Base-by-base conservation (phyloP, 2,888 invertebrate species). In the Parnassius apollo region DNA sequence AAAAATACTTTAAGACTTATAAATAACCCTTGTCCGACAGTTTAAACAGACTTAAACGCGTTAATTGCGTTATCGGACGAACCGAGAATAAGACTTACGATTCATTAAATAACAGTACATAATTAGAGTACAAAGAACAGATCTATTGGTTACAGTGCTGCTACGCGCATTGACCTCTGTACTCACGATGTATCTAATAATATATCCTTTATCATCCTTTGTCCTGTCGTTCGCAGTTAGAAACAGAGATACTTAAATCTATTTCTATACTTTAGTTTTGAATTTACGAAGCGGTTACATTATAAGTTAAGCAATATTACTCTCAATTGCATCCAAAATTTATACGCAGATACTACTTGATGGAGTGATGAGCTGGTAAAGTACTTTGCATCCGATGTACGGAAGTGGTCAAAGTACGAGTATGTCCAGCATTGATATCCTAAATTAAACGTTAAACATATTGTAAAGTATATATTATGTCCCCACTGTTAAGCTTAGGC, bases 141-240 rank as follows among this genome's bases (percentile, higher is more conserved):
- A 75, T 74, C 76, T 78, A 79, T 83, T 83, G 81, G 81, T 74
- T 78, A 77, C 76, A 71, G 74, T 76, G 75, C 75, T 73, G 60
- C 53, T n/a, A 57, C 60, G 77, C 78, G 72, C 80, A 74, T 77
- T 85, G 86, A 86, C 86, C 88, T 82, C 82, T 75, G 77, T 69
- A 71, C 78, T 70, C 69, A 74, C 78, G 77, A 80, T 80, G 77
- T 77, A 78, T 85, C 86, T 87, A 87, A 83, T 85, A 80, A 87
- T 87, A 85, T 71, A 71, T 74, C 76, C 75, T 74, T 81, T 81
- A 82, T 81, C 76, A 71, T 70, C 71, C 80, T 81, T 78, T 79
- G 78, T 81, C 68, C 69, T 68, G 72, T 67, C 64, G 70, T 70
- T 73, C 71, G 71, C 73, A 76, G 70, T 70, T 73, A 70, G 66